These are phyloP conservation scores for Amiota communis DNA, from an alignment of 2,888 invertebrate species.

Conservation along the genomic window DNA sequence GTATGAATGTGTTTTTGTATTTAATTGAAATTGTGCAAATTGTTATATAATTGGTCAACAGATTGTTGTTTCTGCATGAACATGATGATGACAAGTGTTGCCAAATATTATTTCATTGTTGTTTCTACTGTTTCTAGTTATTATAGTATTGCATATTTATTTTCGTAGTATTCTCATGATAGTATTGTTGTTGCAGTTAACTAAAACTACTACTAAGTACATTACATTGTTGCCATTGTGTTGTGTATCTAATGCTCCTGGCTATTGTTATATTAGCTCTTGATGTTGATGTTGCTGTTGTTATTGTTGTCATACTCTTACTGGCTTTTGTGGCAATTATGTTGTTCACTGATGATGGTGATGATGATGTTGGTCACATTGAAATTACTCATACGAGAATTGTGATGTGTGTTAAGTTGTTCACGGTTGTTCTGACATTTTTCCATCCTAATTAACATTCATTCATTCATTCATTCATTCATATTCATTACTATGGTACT, in stretches of 20 bases:
- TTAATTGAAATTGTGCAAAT: slow-evolving; percentile 17
- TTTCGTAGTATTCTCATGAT: not conserved
- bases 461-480: not conserved
- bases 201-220: too few relatives aligned
- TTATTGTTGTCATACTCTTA: not conserved
- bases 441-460: not conserved
- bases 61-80: slow-evolving; percentile 20
- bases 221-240: too few relatives aligned
- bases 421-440: not conserved
- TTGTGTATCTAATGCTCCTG: too few relatives aligned
- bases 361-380: slow-evolving; percentile 44
- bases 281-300: slow-evolving; percentile 22
- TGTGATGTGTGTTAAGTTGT: not conserved
- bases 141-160: too few relatives aligned
- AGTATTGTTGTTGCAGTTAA: slow-evolving; percentile 18
- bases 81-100: slow-evolving; percentile 29
- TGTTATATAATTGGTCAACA: slow-evolving; percentile 20
- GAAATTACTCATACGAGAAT: slow-evolving; percentile 47
- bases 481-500: not conserved
- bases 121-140: not conserved
- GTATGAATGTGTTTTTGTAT: not conserved
- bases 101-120: slow-evolving; percentile 39
- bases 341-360: too few relatives aligned
- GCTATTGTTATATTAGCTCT: too few relatives aligned
- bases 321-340: slow-evolving; percentile 47